These are phyloP conservation scores for Scaptomyza graminum DNA, from an alignment of 1,140 invertebrate genomes.

Conservation along the genomic window DNA sequence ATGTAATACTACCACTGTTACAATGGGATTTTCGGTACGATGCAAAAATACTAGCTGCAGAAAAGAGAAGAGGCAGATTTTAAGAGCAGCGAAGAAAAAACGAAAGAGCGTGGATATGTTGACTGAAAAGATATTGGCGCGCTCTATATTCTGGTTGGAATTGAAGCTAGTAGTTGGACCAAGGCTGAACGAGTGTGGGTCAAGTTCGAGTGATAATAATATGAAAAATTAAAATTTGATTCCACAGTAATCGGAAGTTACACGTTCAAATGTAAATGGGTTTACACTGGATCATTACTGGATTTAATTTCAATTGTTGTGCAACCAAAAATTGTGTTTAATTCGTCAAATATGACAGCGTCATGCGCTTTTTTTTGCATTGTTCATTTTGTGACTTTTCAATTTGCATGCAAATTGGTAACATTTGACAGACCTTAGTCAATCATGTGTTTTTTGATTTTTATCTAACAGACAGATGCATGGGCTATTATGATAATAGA, in stretches of 20 bases:
- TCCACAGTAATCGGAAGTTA: conserved; percentile 20
- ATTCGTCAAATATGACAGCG: conserved; percentile 28
- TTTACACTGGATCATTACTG: conserved; percentile 7
- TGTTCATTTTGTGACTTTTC: conserved; percentile 31
- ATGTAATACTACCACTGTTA: conserved; percentile 10
- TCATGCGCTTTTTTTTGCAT: conserved; percentile 24
- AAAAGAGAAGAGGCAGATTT: conserved; percentile 2
- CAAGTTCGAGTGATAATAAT: conserved; percentile 46
- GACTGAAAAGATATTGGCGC: conserved; percentile 13
- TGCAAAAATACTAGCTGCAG: neutral
- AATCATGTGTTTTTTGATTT: conserved; percentile 37
- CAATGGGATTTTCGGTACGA: neutral
- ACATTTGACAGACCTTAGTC: conserved; percentile 17
- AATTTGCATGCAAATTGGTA: conserved; percentile 48
- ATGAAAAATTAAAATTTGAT: neutral
- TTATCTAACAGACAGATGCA: conserved; percentile 17
- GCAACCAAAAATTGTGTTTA: conserved; percentile 43
- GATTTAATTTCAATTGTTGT: conserved; percentile 57
- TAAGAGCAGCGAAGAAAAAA: conserved; percentile 13
- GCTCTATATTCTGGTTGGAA: conserved; percentile 18
- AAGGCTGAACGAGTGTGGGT: conserved; percentile 29
- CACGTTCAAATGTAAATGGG: neutral
- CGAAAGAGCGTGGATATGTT: conserved; percentile 30
- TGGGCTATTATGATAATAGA: conserved; percentile 21
- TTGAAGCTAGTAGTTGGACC: neutral